Evolutionary conservation across 2,113 vertebrate genomes (phyloP).

Genomic region (Vidua macroura): DNA sequence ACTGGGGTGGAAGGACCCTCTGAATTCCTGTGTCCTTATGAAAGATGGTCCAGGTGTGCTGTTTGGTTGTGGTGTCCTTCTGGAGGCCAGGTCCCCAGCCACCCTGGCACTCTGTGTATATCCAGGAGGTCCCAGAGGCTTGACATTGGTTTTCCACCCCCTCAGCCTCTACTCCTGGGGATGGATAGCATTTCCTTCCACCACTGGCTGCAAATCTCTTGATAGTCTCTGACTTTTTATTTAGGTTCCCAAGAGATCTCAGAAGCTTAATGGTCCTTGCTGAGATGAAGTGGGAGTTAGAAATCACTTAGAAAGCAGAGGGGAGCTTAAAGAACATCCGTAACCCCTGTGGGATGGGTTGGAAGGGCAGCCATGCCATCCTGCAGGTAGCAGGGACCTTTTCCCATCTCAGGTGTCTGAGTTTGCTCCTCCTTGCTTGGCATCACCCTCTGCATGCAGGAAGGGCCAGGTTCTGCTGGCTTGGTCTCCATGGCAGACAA

Average conservation of each 20-base stretch:
- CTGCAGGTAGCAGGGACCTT: neutral
- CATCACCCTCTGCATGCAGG: neutral
- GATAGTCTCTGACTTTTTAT: neutral
- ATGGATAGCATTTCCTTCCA: neutral
- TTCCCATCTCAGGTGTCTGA: neutral
- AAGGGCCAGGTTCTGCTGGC: neutral
- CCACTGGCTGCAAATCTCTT: neutral
- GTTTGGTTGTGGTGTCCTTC: neutral
- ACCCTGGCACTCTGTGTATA: neutral
- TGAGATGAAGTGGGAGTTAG: neutral
- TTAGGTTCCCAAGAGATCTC: neutral
- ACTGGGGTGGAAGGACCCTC: conserved; percentile 1
- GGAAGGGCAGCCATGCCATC: neutral
- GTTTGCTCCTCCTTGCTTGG: neutral
- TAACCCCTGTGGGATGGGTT: neutral
- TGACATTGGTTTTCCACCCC: neutral
- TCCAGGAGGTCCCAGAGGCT: neutral
- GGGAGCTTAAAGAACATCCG: neutral
- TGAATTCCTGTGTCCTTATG: neutral
- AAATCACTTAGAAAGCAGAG: neutral
- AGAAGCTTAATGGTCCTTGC: neutral
- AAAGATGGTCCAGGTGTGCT: neutral
- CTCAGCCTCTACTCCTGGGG: neutral
- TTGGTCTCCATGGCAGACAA: neutral
- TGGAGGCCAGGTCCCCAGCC: neutral